Evolutionary conservation across 2,797 vertebrate genomes (phyloP).

Genomic region (Danio aesculapii): DNA sequence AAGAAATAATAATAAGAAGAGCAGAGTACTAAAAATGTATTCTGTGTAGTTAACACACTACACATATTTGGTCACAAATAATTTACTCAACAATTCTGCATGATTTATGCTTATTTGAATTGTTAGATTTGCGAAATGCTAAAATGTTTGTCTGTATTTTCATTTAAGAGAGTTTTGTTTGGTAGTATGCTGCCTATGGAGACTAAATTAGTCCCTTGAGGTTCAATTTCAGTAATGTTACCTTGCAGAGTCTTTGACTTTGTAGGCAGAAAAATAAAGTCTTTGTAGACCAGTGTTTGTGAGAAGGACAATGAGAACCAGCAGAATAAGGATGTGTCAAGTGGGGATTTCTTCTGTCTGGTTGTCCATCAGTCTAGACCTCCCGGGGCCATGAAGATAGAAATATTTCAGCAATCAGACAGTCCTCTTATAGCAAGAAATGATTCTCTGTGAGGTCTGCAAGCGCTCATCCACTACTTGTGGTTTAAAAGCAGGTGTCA

Average conservation of each 20-base stretch:
- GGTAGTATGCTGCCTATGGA: background rate
- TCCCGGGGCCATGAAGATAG: background rate
- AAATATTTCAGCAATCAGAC: conserved; percentile 13
- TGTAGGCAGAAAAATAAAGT: background rate
- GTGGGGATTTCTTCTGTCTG: background rate
- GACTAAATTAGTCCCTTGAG: background rate
- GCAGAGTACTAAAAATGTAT: no score
- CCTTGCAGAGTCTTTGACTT: background rate
- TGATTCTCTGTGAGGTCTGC: background rate
- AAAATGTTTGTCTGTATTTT: background rate
- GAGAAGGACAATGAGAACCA: background rate
- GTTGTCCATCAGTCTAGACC: conserved; percentile 17
- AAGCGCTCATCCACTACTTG: background rate
- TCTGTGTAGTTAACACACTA: no score
- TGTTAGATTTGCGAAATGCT: background rate
- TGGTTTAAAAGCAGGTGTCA: conserved; percentile 5
- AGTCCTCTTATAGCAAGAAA: conserved; percentile 12
- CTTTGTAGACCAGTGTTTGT: background rate
- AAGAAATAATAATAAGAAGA: background rate
- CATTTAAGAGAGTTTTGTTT: background rate
- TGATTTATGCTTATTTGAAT: background rate
- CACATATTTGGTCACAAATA: no score
- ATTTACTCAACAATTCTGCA: background rate
- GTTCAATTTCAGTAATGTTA: background rate
- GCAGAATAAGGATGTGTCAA: background rate